phyloP scores from a whole-genome alignment of 2,113 vertebrate genomes.

The Periophthalmus modestus region DNA sequence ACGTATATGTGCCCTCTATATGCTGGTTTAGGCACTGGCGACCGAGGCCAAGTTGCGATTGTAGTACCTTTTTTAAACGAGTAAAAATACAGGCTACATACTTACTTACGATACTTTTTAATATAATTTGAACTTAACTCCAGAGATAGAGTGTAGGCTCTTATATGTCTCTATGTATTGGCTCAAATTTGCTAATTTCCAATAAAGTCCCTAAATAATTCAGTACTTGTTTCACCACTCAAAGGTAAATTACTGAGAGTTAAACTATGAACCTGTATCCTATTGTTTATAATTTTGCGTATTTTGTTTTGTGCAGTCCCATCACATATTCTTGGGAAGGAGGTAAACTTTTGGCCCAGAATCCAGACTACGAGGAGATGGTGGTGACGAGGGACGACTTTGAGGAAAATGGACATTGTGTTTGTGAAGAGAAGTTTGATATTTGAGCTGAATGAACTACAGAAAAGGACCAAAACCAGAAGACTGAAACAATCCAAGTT shows the following conservation, averaged over 20 bases:
- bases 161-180: background rate
- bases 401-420: slow-evolving; percentile 93
- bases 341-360: slow-evolving; percentile 92
- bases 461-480: background rate
- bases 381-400: slow-evolving; percentile 96
- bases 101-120: no score
- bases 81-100: no score
- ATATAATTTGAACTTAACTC: background rate
- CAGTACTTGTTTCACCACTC: background rate
- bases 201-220: background rate
- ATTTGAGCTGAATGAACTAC: slow-evolving; percentile 71
- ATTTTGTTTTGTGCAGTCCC: slow-evolving; percentile 77
- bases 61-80: no score
- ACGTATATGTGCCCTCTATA: no score
- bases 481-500: background rate
- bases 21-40: no score
- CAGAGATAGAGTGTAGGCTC: background rate
- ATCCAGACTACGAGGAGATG: slow-evolving; percentile 95
- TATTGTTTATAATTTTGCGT: background rate
- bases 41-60: no score
- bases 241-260: background rate
- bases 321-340: slow-evolving; percentile 95
- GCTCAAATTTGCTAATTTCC: background rate
- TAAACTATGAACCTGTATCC: background rate
- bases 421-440: slow-evolving; percentile 98